Evolutionary conservation across 2,888 invertebrate species (phyloP), one percentile per base, ranked within the genome.

Genomic region (Crossocerus cetratus): DNA sequence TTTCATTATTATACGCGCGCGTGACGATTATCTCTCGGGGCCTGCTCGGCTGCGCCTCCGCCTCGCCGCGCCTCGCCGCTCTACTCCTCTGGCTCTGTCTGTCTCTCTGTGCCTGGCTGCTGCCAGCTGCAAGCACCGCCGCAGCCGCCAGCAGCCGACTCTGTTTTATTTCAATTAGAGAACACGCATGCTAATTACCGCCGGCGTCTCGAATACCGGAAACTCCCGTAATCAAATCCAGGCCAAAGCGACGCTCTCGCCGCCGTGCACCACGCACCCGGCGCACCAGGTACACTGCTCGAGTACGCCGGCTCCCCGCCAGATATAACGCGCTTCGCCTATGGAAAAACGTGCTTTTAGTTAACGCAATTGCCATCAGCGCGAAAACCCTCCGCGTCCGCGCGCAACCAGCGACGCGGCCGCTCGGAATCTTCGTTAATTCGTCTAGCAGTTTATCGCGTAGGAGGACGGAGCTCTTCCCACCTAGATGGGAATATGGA

Each of bases 401-500:
- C 13, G 18, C 14, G n/a, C 55, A n/a, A n/a, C 20, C 20, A 67
- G 63, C 8, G 32, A n/a, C 32, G 32, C 3, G 32, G 32, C 5
- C 32, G 0, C 32, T 8, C 32, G 32, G 11, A 58, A 74, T 68
- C 49, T 23, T 13, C 8, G 1, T 16, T 57, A 56, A 61, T 55
- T 22, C 11, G 20, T 18, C 21, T 3, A 45, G 42, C 60, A n/a
- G 13, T 56, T 49, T 58, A 68, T 72, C 53, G 64, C 49, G 54
- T 44, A 59, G 49, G 55, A 20, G 69, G 45, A 32, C 5, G 32
- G 32, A 32, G 32, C 11, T 32, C 11, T 32, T 64, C 63, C 67
- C n/a, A 14, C 3, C 56, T 49, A 66, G 32, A 42, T 20, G 13
- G 49, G 56, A 73, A 73, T 62, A 65, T 59, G 73, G 64, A 69